Conservation (phyloP, 2,113 vertebrate genomes). For the Gambusia holbrooki region DNA sequence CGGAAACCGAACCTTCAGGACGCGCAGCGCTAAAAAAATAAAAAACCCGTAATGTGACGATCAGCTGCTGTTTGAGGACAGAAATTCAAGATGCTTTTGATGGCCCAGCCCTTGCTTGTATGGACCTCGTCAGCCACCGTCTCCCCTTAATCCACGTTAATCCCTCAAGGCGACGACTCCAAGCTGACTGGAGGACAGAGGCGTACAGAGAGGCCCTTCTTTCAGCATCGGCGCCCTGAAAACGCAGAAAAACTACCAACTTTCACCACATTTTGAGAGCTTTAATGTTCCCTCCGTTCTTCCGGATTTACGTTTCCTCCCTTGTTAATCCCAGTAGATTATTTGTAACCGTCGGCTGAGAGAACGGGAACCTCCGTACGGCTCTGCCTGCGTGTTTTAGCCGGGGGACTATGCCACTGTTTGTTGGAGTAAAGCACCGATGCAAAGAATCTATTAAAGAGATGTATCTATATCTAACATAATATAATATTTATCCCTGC, state of each 20-base stretch:
- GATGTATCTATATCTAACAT: slow-evolving; percentile 89
- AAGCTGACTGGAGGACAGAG: slow-evolving; percentile 68
- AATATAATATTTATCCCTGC: slow-evolving; percentile 92
- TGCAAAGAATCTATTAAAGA: slow-evolving; percentile 86
- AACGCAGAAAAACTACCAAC: slow-evolving; percentile 3
- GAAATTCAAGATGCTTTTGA: slow-evolving; percentile 58
- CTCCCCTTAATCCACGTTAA: slow-evolving; percentile 31
- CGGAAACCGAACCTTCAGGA: neutral
- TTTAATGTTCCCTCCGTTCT: slow-evolving; percentile 41
- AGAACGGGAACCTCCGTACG: slow-evolving; percentile 53
- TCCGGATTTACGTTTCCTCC: slow-evolving; percentile 16
- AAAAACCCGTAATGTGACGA: slow-evolving; percentile 23
- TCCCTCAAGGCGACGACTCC: slow-evolving; percentile 46
- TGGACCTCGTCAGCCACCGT: slow-evolving; percentile 59
- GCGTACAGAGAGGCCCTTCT: slow-evolving; percentile 41
- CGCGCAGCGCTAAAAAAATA: slow-evolving; percentile 1
- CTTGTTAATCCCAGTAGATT: slow-evolving; percentile 15
- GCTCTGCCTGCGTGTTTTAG: slow-evolving; percentile 57
- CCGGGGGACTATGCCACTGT: slow-evolving; percentile 64
- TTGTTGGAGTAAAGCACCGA: slow-evolving; percentile 81
- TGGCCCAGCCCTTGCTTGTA: slow-evolving; percentile 38
- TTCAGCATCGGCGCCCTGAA: slow-evolving; percentile 38
- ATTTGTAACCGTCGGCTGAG: slow-evolving; percentile 35
- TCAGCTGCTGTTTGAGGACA: slow-evolving; percentile 15
- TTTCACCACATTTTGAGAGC: slow-evolving; percentile 46